Conservation (phyloP, 2,113 vertebrate genomes). For the Camarhynchus parvulus region DNA sequence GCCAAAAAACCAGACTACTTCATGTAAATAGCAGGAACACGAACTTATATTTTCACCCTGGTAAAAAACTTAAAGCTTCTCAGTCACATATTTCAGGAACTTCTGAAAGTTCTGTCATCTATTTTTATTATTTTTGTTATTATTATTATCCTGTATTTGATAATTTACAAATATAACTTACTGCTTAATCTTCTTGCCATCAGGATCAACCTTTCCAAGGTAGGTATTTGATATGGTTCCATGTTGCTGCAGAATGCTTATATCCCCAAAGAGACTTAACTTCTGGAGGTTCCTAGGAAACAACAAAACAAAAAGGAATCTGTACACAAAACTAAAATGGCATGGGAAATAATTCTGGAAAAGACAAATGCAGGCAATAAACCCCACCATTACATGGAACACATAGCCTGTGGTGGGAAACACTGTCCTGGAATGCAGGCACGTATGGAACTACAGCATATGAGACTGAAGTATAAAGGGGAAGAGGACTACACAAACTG, state of each 20-base stretch:
- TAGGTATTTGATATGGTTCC: slow-evolving; percentile 88
- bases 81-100: background rate
- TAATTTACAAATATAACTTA: slow-evolving; percentile 74
- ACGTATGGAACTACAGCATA: background rate
- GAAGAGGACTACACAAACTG: background rate
- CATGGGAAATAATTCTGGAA: background rate
- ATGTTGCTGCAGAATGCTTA: slow-evolving; percentile 91
- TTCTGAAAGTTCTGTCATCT: background rate
- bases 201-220: slow-evolving; percentile 91
- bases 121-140: background rate
- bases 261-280: slow-evolving; percentile 94
- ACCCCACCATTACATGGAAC: background rate
- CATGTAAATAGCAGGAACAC: background rate
- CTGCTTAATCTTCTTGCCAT: slow-evolving; percentile 96
- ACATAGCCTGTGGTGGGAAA: background rate
- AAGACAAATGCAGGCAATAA: background rate
- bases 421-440: no score
- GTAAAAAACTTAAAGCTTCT: background rate
- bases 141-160: background rate
- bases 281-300: slow-evolving; percentile 91
- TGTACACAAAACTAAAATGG: background rate
- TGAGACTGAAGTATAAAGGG: background rate
- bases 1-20: background rate
- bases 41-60: background rate
- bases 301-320: slow-evolving; percentile 3